A percentile compares a stretch with the other conserved stretches of the same genome.
Conservation (phyloP, 1,140 invertebrate species). For the Temnothorax nylanderi region DNA sequence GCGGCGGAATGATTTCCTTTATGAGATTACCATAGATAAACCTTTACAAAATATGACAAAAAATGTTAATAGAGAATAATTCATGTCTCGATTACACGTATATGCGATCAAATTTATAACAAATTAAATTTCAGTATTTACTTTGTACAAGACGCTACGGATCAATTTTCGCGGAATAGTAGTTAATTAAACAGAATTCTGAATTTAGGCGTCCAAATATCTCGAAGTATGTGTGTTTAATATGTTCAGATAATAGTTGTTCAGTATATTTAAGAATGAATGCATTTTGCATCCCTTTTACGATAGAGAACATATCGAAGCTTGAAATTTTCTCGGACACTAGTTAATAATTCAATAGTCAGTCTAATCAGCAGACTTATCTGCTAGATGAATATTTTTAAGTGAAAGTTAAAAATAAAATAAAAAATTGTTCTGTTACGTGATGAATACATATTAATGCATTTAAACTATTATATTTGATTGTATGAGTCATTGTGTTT, state of each 20-base stretch:
- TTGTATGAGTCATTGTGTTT: not conserved
- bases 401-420: constrained; percentile 11
- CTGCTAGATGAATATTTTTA: not conserved
- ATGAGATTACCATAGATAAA: not conserved
- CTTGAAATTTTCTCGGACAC: no score
- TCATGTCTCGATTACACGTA: not conserved
- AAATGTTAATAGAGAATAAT: not conserved
- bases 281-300: not conserved
- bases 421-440: not conserved
- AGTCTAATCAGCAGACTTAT: not conserved
- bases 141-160: not conserved
- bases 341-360: no score
- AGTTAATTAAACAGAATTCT: not conserved
- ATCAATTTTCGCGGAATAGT: not conserved
- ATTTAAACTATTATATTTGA: not conserved
- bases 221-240: not conserved
- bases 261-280: not conserved
- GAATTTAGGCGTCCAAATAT: not conserved
- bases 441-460: not conserved
- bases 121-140: not conserved
- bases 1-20: not conserved
- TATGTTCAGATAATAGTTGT: not conserved
- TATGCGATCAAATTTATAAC: no score
- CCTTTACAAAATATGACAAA: not conserved
- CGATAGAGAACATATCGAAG: no score